Evolutionary conservation across 1,140 invertebrate species (phyloP), one percentile per base, ranked within the genome.

Genomic region (Subanguina moxae): DNA sequence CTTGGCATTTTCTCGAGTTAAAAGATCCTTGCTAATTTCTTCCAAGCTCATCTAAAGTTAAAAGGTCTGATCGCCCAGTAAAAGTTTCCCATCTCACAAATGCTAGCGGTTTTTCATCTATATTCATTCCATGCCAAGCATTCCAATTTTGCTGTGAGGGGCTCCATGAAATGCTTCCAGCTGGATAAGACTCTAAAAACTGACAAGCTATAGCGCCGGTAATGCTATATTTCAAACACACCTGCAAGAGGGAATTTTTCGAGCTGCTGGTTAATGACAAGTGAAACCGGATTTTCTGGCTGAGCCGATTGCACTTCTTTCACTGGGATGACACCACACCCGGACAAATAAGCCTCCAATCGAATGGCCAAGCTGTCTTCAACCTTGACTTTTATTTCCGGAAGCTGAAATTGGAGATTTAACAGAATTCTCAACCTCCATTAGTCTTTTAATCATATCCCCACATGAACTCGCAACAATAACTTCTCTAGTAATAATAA

Each of bases 121-220:
- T 94, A 82, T 96, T 96, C 77, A 90, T 92, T 0, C 88, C 89
- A 27, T 25, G 62, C 74, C 74, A 76, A 9, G 93, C 89, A 85
- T 97, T 94, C 93, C 94, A 97, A 83, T 97, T 97, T 13, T 87
- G 87, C 71, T 90, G 88, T 0, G 94, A 93, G 0, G 95, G 94
- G 1, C 91, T 91, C 94, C 94, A 97, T 1, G 91, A 88, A 17
- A 97, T 91, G 0, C 94, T 90, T 15, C 90, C 90, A 23, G 86
- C 87, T 19, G 84, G 80, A 61, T 86, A 85, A 0, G 86, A 86
- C 68, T 85, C 85, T 8, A 85, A 38, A 38, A 38, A 3, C 11
- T 38, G 3, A 38, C 11, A 38, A 38, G 32, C 32, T 5, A 38
- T 5, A 38, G 32, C n/a, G n/a, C n/a, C n/a, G n/a, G n/a, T n/a